Conservation (phyloP, 2,888 invertebrate species). For the Chaetogeoica ovagalla region DNA sequence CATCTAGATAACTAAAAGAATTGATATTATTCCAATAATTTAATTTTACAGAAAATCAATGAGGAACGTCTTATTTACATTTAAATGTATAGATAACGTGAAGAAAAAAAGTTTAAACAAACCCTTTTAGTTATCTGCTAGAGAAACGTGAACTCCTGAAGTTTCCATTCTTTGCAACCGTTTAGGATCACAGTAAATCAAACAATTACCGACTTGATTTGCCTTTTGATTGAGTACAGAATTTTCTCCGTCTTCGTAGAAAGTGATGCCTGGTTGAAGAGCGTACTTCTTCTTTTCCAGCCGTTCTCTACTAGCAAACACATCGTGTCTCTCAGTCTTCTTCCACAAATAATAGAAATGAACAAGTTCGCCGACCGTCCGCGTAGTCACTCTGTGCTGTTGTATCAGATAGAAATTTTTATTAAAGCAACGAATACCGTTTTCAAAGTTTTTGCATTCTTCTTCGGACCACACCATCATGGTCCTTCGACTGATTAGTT, state of each 20-base stretch:
- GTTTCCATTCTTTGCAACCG: constrained; percentile 54
- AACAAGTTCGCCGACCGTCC: constrained; percentile 94
- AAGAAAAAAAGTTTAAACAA: constrained; percentile 3
- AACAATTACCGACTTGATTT: constrained; percentile 56
- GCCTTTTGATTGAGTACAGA: constrained; percentile 59
- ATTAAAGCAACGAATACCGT: constrained; percentile 87
- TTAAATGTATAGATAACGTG: constrained; percentile 1
- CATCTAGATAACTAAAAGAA: neutral
- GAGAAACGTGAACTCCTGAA: constrained; percentile 38
- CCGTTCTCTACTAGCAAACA: constrained; percentile 80
- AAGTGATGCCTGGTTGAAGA: constrained; percentile 85
- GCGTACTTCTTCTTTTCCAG: constrained; percentile 91
- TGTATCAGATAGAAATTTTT: constrained; percentile 96
- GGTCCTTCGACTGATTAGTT: constrained; percentile 58
- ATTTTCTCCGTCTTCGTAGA: constrained; percentile 55
- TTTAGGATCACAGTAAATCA: constrained; percentile 57
- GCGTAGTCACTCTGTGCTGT: constrained; percentile 88
- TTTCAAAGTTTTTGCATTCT: constrained; percentile 95
- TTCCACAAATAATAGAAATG: constrained; percentile 98
- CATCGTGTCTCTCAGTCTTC: constrained; percentile 96
- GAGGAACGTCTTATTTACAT: constrained; percentile 20
- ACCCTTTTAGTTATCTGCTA: constrained; percentile 29
- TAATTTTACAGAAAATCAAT: neutral
- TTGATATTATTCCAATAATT: neutral
- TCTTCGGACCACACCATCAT: constrained; percentile 94